Evolutionary conservation across 37 sponge, comb jelly and placozoan genomes (phyloP).

Genomic region (Beroe forskalii): DNA sequence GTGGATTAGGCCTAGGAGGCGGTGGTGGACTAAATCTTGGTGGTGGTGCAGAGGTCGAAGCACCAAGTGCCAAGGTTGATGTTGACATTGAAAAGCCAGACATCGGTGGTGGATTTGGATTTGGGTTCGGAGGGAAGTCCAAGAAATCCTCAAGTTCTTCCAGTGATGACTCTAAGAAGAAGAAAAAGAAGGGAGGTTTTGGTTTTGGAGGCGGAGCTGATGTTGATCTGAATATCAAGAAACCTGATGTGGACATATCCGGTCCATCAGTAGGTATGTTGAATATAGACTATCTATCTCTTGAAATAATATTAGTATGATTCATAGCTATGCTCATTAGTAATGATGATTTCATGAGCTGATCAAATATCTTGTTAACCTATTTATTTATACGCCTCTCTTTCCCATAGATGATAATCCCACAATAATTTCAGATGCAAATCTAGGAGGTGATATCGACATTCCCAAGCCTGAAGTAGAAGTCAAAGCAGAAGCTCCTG

Average conservation of each 20-base stretch:
- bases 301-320: too few relatives aligned
- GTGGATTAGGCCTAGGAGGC: neutral
- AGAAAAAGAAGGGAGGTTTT: slow-evolving; percentile 56
- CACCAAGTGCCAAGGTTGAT: neutral
- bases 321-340: too few relatives aligned
- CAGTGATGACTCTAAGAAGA: slow-evolving; percentile 4
- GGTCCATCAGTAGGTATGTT: too few relatives aligned
- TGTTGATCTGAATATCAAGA: neutral
- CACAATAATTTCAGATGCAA: too few relatives aligned
- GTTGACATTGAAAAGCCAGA: neutral
- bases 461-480: neutral
- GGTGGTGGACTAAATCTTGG: neutral
- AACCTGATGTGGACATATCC: too few relatives aligned
- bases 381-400: too few relatives aligned
- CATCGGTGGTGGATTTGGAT: neutral
- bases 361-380: too few relatives aligned
- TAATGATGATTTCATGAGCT: too few relatives aligned
- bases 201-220: slow-evolving; percentile 27
- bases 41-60: neutral
- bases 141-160: neutral
- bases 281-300: too few relatives aligned
- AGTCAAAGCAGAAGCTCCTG: slow-evolving; percentile 47
- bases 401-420: too few relatives aligned
- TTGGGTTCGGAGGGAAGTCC: neutral
- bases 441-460: neutral